A percentile compares a stretch with the other conserved stretches of the same genome.
phyloP scores from a whole-genome alignment of 2,888 invertebrate species.

The Sarcophaga caerulescens region DNA sequence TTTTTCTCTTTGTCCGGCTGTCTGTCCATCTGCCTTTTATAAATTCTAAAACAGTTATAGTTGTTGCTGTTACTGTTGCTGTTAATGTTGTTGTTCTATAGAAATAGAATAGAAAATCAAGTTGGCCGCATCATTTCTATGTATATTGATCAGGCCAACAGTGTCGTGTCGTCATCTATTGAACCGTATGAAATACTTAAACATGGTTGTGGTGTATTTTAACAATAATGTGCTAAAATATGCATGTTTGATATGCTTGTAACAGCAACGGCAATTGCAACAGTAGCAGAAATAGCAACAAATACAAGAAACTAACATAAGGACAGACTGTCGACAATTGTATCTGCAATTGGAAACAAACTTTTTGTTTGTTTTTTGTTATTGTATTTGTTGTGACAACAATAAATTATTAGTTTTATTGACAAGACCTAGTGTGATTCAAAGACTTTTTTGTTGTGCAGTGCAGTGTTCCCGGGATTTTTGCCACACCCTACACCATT shows the following conservation, averaged over 20 bases:
- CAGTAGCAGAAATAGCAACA: not conserved
- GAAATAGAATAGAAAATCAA: slow-evolving; percentile 1
- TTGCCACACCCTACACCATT: not conserved
- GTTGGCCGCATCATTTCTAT: slow-evolving; percentile 4
- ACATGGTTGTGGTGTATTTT: slow-evolving; percentile 7
- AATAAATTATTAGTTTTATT: slow-evolving; percentile 60
- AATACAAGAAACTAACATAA: not conserved
- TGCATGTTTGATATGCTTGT: slow-evolving; percentile 54
- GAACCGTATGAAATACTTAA: slow-evolving; percentile 9
- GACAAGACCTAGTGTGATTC: not conserved
- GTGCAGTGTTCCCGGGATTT: not conserved
- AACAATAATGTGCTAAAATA: slow-evolving; percentile 61
- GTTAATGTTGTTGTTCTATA: not conserved
- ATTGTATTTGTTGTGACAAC: slow-evolving; percentile 22
- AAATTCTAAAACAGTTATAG: not conserved
- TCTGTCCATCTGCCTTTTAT: slow-evolving; percentile 1
- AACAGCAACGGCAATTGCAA: not conserved
- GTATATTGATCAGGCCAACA: slow-evolving; percentile 5
- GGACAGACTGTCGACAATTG: slow-evolving; percentile 6
- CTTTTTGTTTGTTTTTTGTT: not conserved
- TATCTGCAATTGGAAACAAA: not conserved
- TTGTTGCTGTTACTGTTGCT: not conserved
- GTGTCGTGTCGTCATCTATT: not conserved
- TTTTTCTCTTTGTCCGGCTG: not conserved
- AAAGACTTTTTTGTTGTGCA: not conserved